Base-by-base conservation (phyloP, 2,113 vertebrate genomes). In the Coracopsis vasa region DNA sequence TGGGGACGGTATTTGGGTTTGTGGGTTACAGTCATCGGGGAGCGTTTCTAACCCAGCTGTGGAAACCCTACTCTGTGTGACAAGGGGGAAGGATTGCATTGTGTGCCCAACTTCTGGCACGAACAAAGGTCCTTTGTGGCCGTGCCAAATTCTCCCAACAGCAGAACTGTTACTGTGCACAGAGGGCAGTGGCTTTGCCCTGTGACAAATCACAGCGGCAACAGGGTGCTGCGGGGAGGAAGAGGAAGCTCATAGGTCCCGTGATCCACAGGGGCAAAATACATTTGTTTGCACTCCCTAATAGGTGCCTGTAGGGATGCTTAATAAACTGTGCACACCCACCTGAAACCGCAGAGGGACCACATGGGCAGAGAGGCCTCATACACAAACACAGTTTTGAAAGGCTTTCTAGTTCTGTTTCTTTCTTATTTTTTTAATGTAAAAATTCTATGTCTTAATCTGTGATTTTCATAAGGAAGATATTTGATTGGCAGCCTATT, bases 101-200 rank as follows among this genome's bases (percentile, higher is more conserved):
- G 65, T 81, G 77, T 19, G 19, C 61, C 93, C 80, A 33, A 12
- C 73, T 95, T 67, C 88, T 96, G 94, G 86, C 70, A 58, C 0
- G 20, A 85, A 97, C 96, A 96, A 95, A 96, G 94, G 92, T 96
- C 96, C 77, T 96, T 95, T 96, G 95, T 96, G 92, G 73, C 83
- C 0, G 1, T 94, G 95, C 96, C 96, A 97, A 53, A 86, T 92
- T 74, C 86, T 92, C 51, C 72, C 37, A 24, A 39, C 85, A 90
- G 88, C 83, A 81, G 7, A 83, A 37, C 83, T 75, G 60, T 88
- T 78, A 71, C 75, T 93, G 75, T 88, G 90, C 82, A 11, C 92
- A 95, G 93, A 93, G 92, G 92, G 95, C 95, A 96, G 53, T 20
- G 39, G 33, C 82, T 90, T 33, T 95, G 93, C 66, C 71, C 75